Evolutionary conservation across 53 echinoderm and acorn worm genomes (phyloP), one percentile per base, ranked within the genome.

Genomic region (Henricia sp.): DNA sequence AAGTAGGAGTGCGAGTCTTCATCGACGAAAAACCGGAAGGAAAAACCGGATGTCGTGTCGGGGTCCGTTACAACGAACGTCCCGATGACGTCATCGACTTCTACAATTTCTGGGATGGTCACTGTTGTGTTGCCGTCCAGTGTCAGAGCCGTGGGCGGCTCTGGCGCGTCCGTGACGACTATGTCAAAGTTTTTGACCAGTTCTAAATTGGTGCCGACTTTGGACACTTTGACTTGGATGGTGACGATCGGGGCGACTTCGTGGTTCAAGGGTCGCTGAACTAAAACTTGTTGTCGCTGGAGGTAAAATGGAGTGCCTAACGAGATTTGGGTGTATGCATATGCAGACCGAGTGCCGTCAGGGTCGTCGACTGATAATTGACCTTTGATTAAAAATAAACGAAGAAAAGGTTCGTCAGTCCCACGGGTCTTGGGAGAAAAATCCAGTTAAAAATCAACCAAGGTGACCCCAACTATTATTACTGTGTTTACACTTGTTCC

Each of bases 241-340:
- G 90, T 85, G 37, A 84, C 65, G 23, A 85, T 19, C 0, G 78
- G 90, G 30, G 85, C 76, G 11, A 48, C 56, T 46, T 90, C 90
- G 48, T 90, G 69, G 58, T 90, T 80, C 0, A 90, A 28, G 17
- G 35, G 40, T 12, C 83, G 88, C 76, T 75, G 50, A 12, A 90
- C 77, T n/a, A 53, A 48, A 35, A 90, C 68, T 48, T 57, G 29
- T 26, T 46, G 39, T 33, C 52, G 55, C 28, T 67, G 38, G 41
- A 90, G 35, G 70, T 76, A 85, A 80, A 90, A 90, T 3, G 90
- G 90, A 19, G 84, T 84, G 12, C 85, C 85, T 9, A 56, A 74
- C n/a, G 84, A 67, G 39, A 77, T 52, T 34, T 85, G 44, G 21
- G 35, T 75, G 75, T 77, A 90, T 19, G 58, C 77, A 36, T 85